Evolutionary conservation across 2,797 vertebrate species (phyloP).

Genomic region (Cossypha dichroa): DNA sequence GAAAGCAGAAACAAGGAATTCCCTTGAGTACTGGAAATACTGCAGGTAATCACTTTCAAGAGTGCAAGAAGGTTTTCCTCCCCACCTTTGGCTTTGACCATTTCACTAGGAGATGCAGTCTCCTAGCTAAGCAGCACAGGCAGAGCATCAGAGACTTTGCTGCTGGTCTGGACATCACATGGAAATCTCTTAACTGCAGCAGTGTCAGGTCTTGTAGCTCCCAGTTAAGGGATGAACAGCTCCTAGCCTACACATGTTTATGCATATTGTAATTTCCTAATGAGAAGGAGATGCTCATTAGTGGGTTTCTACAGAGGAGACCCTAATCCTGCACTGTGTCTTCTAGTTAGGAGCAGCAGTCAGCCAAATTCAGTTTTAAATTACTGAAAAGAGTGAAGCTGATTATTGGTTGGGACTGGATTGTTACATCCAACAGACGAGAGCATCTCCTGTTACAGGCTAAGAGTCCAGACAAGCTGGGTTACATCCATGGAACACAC

Average conservation of each 20-base stretch:
- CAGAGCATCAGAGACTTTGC: background rate
- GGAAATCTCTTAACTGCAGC: background rate
- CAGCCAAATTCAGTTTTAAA: background rate
- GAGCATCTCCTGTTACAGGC: background rate
- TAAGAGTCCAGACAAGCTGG: background rate
- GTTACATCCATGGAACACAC: background rate
- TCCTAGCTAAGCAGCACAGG: background rate
- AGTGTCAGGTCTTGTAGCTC: background rate
- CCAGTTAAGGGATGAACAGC: background rate
- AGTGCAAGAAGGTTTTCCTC: background rate
- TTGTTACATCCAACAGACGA: background rate
- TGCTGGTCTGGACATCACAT: background rate
- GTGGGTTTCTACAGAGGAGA: background rate
- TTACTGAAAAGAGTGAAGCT: background rate
- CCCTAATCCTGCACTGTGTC: background rate
- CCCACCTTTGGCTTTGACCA: background rate
- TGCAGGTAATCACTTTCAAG: background rate
- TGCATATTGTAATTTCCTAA: background rate
- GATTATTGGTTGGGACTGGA: background rate
- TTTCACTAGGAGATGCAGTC: background rate
- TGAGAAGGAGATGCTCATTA: background rate
- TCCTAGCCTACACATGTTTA: background rate
- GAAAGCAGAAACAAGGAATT: background rate
- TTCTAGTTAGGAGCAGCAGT: background rate
- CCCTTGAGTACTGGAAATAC: background rate